Conservation (phyloP, 64 coral and sea anemone genomes). For the Acropora tenuis region DNA sequence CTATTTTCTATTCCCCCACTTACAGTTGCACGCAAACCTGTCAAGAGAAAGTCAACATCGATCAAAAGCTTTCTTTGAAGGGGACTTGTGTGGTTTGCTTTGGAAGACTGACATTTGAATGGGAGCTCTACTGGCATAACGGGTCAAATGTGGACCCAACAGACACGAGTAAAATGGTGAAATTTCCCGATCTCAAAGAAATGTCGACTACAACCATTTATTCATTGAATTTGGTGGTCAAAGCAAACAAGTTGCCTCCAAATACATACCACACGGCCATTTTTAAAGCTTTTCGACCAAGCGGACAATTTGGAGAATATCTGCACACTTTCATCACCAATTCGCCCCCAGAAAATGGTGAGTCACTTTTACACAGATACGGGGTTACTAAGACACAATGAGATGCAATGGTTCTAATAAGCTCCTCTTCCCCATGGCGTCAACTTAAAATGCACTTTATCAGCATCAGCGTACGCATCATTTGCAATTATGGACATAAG, state of each 20-base stretch:
- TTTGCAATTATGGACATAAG: background rate
- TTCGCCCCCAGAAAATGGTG: conserved; percentile 48
- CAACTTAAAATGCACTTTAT: background rate
- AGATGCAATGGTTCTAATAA: too few relatives aligned
- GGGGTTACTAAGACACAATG: too few relatives aligned
- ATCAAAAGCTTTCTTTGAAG: conserved; percentile 62
- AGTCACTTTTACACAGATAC: background rate
- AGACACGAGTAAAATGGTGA: conserved; percentile 12
- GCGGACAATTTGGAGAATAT: conserved; percentile 54
- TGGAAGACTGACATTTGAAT: conserved; percentile 40
- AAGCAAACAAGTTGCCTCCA: background rate
- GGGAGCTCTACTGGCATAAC: conserved; percentile 27
- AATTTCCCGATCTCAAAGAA: background rate
- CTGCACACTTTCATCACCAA: conserved; percentile 40
- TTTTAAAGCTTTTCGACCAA: conserved; percentile 48
- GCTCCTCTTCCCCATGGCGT: background rate
- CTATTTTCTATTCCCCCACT: background rate
- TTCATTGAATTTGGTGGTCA: conserved; percentile 51
- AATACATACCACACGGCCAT: conserved; percentile 28
- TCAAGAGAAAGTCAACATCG: conserved; percentile 51
- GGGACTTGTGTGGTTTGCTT: conserved; percentile 66
- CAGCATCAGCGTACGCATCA: background rate
- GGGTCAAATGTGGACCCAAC: background rate
- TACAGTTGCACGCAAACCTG: conserved; percentile 72
- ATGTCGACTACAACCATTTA: conserved; percentile 7